Evolutionary conservation across 2,888 invertebrate genomes (phyloP).

Genomic region (Chloromyia formosa): DNA sequence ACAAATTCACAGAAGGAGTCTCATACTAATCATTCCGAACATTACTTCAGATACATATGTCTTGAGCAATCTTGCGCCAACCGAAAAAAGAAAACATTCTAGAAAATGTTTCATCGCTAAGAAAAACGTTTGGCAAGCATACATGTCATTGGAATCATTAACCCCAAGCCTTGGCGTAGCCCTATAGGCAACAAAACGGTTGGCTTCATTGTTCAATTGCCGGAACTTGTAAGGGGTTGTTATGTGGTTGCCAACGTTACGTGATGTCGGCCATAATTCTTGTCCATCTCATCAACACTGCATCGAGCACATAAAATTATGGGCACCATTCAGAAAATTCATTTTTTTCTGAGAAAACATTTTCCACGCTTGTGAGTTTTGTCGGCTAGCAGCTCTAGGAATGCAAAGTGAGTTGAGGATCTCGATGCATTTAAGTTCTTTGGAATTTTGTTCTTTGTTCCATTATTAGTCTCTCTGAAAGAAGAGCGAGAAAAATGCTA

Average conservation of each 20-base stretch:
- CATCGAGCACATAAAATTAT: background rate
- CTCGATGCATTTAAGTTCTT: too few relatives aligned
- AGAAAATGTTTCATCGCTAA: background rate
- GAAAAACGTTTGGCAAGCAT: conserved; percentile 43
- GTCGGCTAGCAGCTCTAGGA: background rate
- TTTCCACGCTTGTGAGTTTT: conserved; percentile 37
- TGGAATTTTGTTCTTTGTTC: too few relatives aligned
- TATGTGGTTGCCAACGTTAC: background rate
- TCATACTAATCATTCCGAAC: conserved; percentile 14
- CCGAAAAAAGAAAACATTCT: background rate
- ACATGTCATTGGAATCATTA: conserved; percentile 56
- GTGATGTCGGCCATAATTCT: background rate
- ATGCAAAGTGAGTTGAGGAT: background rate
- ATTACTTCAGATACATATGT: background rate
- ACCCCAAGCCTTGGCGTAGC: conserved; percentile 52
- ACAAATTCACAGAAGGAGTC: conserved; percentile 18
- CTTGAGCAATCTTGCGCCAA: too few relatives aligned
- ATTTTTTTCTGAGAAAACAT: conserved; percentile 46
- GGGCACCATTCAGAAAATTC: conserved; percentile 46
- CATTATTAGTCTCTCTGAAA: too few relatives aligned
- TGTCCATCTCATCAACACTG: background rate
- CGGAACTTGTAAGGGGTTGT: conserved; percentile 17
- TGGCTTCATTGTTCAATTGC: conserved; percentile 37
- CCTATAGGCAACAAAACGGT: conserved; percentile 47
- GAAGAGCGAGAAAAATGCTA: too few relatives aligned